Percentiles rank a stretch among this genome's conserved stretches.
Evolutionary conservation across 1,140 invertebrate species (phyloP).

Genomic region (Araneus ventricosus): DNA sequence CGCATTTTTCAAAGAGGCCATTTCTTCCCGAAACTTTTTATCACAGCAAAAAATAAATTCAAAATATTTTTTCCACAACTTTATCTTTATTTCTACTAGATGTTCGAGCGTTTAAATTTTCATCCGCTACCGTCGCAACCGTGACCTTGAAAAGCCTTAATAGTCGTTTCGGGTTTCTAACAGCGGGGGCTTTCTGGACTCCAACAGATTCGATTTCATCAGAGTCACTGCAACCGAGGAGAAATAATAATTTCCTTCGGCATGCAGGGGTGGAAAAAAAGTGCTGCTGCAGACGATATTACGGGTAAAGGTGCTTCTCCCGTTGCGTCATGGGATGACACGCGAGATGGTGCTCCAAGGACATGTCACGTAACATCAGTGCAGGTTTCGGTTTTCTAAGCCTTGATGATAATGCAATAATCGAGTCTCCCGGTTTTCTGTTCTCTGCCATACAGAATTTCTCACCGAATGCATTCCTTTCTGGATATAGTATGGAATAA

Average conservation of each 20-base stretch:
- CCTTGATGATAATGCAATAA: background rate
- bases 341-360: background rate
- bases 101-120: background rate
- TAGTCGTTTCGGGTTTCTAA: background rate
- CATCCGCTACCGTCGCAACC: background rate
- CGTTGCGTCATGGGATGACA: background rate
- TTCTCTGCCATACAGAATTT: too few relatives aligned
- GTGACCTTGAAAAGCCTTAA: background rate
- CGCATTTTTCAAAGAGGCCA: too few relatives aligned
- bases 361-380: background rate
- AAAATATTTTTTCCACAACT: too few relatives aligned
- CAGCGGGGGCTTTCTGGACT: background rate
- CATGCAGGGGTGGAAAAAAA: background rate
- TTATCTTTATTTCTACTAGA: too few relatives aligned
- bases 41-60: too few relatives aligned
- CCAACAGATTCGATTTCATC: constrained; percentile 8
- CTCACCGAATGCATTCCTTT: too few relatives aligned
- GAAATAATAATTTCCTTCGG: background rate
- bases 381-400: background rate
- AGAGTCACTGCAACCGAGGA: background rate
- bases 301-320: background rate
- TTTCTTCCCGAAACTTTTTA: too few relatives aligned
- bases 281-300: background rate
- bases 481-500: too few relatives aligned
- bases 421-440: too few relatives aligned